Conservation (phyloP, 92 coral and sea anemone genomes). For the Phenganax stokvisi region DNA sequence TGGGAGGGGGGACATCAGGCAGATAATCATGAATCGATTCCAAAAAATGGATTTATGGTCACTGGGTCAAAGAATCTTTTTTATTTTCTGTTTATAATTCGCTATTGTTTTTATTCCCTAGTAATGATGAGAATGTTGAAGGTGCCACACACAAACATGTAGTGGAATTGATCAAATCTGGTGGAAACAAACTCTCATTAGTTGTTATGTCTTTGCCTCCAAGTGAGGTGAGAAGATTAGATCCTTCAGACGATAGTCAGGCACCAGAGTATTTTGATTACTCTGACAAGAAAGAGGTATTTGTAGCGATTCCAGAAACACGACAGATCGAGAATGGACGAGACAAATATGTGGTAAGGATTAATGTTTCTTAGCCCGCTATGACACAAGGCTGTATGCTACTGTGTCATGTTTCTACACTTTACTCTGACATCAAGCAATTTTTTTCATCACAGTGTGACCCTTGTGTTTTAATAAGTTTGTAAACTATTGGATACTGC, state of each 20-base stretch:
- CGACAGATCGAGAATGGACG: slow-evolving; percentile 75
- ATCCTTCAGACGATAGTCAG: slow-evolving; percentile 76
- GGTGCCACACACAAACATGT: slow-evolving; percentile 98
- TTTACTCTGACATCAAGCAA: too few species aligned
- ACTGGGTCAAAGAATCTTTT: too few species aligned
- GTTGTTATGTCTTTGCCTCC: slow-evolving; percentile 85
- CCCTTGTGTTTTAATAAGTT: too few species aligned
- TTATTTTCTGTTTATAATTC: background rate
- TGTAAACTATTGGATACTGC: too few species aligned
- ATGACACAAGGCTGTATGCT: background rate
- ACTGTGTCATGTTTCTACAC: too few species aligned
- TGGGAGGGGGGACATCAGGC: too few species aligned
- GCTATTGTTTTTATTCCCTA: slow-evolving; percentile 10
- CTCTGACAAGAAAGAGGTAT: slow-evolving; percentile 67
- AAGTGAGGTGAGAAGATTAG: slow-evolving; percentile 76
- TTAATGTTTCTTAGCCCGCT: too few species aligned
- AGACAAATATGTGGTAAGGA: slow-evolving; percentile 72
- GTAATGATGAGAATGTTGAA: slow-evolving; percentile 92
- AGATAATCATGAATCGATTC: too few species aligned
- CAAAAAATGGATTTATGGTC: too few species aligned
- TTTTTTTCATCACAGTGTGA: too few species aligned
- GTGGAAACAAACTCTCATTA: slow-evolving; percentile 66
- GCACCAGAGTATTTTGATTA: slow-evolving; percentile 90
- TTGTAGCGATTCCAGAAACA: slow-evolving; percentile 84
- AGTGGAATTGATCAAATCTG: slow-evolving; percentile 75